Base-by-base conservation (phyloP, 2,797 vertebrate species). In the Euthynnus affinis region DNA sequence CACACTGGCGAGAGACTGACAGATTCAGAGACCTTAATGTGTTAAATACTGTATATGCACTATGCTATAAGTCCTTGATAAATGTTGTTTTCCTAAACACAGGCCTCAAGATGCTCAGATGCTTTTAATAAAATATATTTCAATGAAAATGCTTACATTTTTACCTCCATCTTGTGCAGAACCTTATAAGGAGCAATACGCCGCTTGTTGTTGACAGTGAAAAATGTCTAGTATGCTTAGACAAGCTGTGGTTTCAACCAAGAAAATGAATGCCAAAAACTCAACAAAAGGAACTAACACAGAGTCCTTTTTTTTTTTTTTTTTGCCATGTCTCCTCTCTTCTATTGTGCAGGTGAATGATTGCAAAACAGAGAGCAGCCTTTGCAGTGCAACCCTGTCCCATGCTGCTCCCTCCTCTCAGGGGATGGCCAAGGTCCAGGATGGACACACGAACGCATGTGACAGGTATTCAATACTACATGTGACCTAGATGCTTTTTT, bases 371-470 rank as follows among this genome's bases (percentile, higher is more conserved):
- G 85, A 95, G 80, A 80, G 81, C 73, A 69, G 86, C 86, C 74
- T 74, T 91, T 83, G 90, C 89, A 88, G 87, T 86, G 83, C 89
- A 53, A 86, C 79, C 78, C 74, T 71, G 60, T 92, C 91, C 92
- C 86, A 94, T 94, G 94, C 92, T 89, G 92, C 88, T 94, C 89
- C 91, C 88, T 93, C 91, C 93, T 94, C 90, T 94, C 95, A 95
- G 95, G 96, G 96, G 93, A 96, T 96, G 96, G 96, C 96, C 94
- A 92, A 94, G 91, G 96, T 96, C 95, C 95, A 95, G 94, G 94
- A 96, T 96, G 96, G 96, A 94, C 94, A 95, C 84, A 92, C 91
- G 88, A 94, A 96, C 78, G 87, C 92, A 92, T 93, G 90, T 92
- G 95, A 94, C 92, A 96, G 95, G 96, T 96, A 87, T 48, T 51